These are phyloP conservation scores for Coregonus clupeaformis DNA, from an alignment of 2,113 vertebrate species.

Conservation along the genomic window DNA sequence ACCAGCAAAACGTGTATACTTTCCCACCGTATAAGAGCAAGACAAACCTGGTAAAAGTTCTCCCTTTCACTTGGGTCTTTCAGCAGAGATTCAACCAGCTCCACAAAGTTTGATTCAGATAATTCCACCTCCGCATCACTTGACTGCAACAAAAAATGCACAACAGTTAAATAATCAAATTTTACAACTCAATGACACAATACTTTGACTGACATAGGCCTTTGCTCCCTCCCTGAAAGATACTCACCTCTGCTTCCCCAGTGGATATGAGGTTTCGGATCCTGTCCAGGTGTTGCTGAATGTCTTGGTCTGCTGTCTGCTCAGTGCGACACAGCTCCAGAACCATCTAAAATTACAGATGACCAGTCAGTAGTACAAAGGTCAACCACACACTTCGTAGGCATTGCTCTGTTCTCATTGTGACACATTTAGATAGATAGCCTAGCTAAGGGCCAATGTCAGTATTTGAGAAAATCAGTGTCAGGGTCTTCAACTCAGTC, in stretches of 20 bases:
- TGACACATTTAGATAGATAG: no score
- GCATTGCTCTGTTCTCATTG: no score
- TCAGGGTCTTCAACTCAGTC: no score
- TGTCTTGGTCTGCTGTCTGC: constrained; percentile 41
- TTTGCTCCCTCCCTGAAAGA: not conserved
- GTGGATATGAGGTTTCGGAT: constrained; percentile 58
- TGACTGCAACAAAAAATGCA: constrained; percentile 35
- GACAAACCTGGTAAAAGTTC: constrained; percentile 66
- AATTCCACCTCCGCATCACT: constrained; percentile 66
- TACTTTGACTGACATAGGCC: no score
- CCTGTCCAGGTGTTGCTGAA: constrained; percentile 58
- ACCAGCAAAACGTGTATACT: no score
- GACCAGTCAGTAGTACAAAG: not conserved
- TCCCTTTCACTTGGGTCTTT: constrained; percentile 64
- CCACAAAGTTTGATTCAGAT: constrained; percentile 64
- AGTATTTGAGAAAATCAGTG: no score
- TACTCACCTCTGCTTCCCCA: constrained; percentile 60
- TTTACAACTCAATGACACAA: no score
- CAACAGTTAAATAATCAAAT: not conserved
- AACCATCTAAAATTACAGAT: constrained; percentile 55
- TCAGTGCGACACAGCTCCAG: constrained; percentile 62
- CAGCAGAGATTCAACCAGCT: constrained; percentile 61
- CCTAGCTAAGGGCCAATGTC: no score
- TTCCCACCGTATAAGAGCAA: not conserved
- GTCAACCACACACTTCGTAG: not conserved